A percentile compares a stretch with the other conserved stretches of the same genome.
phyloP scores from a whole-genome alignment of 92 coral and sea anemone genomes.

The Muricea muricata region DNA sequence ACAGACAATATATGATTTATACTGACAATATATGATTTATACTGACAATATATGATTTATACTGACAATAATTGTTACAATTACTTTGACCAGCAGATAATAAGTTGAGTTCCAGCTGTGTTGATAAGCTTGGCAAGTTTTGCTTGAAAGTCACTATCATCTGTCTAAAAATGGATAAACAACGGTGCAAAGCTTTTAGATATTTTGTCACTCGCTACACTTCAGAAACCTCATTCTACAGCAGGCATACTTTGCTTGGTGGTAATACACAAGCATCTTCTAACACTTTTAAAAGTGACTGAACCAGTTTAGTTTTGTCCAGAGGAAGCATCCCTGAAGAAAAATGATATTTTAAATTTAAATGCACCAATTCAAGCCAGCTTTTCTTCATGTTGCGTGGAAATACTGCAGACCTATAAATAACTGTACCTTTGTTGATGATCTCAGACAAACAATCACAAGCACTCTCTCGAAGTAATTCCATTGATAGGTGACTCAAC shows the following conservation, averaged over 20 bases:
- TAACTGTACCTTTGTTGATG: constrained; percentile 71
- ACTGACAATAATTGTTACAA: too few species aligned
- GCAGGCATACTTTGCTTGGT: constrained; percentile 77
- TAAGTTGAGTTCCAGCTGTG: constrained; percentile 84
- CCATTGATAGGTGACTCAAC: constrained; percentile 79
- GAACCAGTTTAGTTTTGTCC: constrained; percentile 84
- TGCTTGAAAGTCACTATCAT: constrained; percentile 88
- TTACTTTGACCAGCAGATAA: constrained; percentile 88
- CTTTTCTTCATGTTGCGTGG: neutral
- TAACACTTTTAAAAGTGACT: constrained; percentile 80
- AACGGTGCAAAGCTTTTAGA: too few species aligned
- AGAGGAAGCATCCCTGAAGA: constrained; percentile 85
- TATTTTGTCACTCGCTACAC: too few species aligned
- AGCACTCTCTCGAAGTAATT: constrained; percentile 87
- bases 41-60: too few species aligned
- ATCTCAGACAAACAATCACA: constrained; percentile 98
- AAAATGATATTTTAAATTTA: neutral
- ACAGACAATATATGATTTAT: too few species aligned
- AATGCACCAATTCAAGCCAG: too few species aligned
- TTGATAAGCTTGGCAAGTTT: constrained; percentile 83
- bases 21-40: too few species aligned
- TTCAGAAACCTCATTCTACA: too few species aligned
- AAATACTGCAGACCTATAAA: too few species aligned
- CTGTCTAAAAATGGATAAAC: constrained; percentile 67
- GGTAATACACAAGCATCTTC: constrained; percentile 82